These are phyloP conservation scores for Litoditis marina DNA, from an alignment of 2,888 invertebrate genomes.

Conservation along the genomic window DNA sequence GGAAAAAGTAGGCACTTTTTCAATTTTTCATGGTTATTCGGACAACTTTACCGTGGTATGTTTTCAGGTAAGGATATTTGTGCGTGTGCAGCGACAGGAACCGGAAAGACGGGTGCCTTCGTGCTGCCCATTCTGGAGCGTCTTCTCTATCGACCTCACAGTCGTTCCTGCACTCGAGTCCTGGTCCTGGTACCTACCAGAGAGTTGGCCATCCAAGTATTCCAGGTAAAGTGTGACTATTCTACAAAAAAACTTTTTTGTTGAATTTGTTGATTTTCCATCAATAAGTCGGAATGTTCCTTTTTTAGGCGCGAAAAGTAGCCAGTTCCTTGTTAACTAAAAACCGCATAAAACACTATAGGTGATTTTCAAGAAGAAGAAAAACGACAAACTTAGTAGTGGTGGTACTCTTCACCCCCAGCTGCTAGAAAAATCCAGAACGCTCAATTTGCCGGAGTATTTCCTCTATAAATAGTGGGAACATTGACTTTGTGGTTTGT, in stretches of 20 bases:
- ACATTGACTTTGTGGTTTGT: too few relatives aligned
- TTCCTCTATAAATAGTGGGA: too few relatives aligned
- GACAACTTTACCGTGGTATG: background rate
- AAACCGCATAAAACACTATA: too few relatives aligned
- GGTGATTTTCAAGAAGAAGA: too few relatives aligned
- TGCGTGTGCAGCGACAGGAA: conserved; percentile 95
- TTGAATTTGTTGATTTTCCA: conserved; percentile 8
- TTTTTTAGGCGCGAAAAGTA: too few relatives aligned
- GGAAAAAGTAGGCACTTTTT: background rate
- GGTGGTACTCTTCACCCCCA: too few relatives aligned
- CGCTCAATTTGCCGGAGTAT: too few relatives aligned
- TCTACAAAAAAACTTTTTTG: too few relatives aligned
- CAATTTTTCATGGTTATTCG: background rate
- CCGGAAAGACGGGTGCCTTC: conserved; percentile 93
- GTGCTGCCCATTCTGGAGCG: conserved; percentile 95
- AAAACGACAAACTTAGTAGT: too few relatives aligned
- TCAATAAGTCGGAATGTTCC: too few relatives aligned
- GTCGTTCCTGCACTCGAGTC: conserved; percentile 72
- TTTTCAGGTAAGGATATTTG: conserved; percentile 74
- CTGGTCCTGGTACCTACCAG: conserved; percentile 91
- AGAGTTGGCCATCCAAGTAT: conserved; percentile 95
- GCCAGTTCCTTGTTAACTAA: too few relatives aligned
- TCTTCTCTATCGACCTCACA: conserved; percentile 79
- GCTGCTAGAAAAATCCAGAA: too few relatives aligned
- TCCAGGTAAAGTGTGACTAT: conserved; percentile 71